Percentiles rank a stretch among this genome's conserved stretches.
These are phyloP conservation scores for Serranochromis macrocephalus DNA, from an alignment of 2,113 vertebrate genomes.

Conservation along the genomic window DNA sequence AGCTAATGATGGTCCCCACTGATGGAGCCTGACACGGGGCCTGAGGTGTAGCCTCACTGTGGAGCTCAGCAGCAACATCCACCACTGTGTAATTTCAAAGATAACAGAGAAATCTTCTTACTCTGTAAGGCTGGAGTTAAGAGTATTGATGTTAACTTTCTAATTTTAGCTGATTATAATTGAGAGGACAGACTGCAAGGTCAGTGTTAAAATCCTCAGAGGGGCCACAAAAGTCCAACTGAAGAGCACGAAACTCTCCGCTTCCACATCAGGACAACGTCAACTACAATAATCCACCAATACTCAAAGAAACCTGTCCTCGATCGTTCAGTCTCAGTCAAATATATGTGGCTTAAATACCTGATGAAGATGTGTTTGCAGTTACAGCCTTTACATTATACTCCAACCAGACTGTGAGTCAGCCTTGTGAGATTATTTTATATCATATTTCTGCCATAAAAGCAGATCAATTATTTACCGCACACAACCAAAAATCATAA, in stretches of 20 bases:
- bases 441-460: neutral
- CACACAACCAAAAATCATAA: neutral
- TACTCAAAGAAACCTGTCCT: neutral
- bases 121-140: neutral
- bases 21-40: neutral
- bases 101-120: neutral
- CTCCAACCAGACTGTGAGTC: neutral
- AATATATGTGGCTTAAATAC: neutral
- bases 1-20: conserved; percentile 1
- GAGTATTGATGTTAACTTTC: neutral
- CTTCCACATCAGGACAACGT: neutral
- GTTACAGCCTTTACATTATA: neutral
- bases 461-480: neutral
- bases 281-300: too few relatives aligned
- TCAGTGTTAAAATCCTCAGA: neutral
- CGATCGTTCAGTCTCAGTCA: neutral
- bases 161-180: neutral
- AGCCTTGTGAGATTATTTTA: neutral
- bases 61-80: neutral
- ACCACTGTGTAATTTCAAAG: neutral
- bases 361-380: neutral
- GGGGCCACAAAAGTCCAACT: neutral
- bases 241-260: neutral
- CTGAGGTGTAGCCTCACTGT: neutral
- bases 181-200: neutral